These are phyloP conservation scores for Alectoris magna DNA, from an alignment of 2,797 vertebrate genomes.

Conservation along the genomic window DNA sequence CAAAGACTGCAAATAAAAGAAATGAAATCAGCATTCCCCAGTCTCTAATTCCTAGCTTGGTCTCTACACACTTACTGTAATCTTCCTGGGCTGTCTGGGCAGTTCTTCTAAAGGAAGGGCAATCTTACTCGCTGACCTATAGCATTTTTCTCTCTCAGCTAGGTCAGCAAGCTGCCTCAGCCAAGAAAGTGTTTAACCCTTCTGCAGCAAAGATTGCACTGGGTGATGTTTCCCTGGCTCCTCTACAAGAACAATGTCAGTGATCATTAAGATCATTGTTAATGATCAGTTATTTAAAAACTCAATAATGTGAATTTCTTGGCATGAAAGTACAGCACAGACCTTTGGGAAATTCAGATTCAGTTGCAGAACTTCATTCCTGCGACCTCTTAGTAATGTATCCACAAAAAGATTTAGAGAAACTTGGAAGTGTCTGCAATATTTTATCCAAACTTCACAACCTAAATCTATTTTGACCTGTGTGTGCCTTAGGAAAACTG, in stretches of 20 bases:
- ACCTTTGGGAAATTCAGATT: slow-evolving; percentile 24
- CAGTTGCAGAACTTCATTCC: neutral
- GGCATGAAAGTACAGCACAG: neutral
- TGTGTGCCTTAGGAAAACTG: neutral
- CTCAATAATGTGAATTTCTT: slow-evolving; percentile 27
- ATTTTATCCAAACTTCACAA: neutral
- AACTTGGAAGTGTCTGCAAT: neutral
- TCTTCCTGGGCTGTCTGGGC: neutral
- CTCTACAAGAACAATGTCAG: slow-evolving; percentile 14
- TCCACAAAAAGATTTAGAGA: neutral
- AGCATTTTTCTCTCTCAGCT: slow-evolving; percentile 22
- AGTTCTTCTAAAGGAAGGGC: slow-evolving; percentile 30
- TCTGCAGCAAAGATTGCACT: neutral
- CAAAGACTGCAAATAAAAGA: slow-evolving; percentile 19
- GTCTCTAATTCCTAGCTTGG: slow-evolving; percentile 35
- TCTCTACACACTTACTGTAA: slow-evolving; percentile 23
- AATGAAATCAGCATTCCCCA: slow-evolving; percentile 15
- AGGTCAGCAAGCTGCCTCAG: slow-evolving; percentile 29
- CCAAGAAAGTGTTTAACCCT: slow-evolving; percentile 51
- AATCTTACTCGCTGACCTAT: slow-evolving; percentile 2
- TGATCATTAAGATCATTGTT: slow-evolving; percentile 37
- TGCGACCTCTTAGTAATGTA: neutral
- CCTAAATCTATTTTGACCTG: neutral
- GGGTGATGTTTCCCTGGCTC: slow-evolving; percentile 14
- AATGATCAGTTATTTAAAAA: slow-evolving; percentile 52